Base-by-base conservation (phyloP, 2,797 vertebrate genomes). In the Harpagifer antarcticus region DNA sequence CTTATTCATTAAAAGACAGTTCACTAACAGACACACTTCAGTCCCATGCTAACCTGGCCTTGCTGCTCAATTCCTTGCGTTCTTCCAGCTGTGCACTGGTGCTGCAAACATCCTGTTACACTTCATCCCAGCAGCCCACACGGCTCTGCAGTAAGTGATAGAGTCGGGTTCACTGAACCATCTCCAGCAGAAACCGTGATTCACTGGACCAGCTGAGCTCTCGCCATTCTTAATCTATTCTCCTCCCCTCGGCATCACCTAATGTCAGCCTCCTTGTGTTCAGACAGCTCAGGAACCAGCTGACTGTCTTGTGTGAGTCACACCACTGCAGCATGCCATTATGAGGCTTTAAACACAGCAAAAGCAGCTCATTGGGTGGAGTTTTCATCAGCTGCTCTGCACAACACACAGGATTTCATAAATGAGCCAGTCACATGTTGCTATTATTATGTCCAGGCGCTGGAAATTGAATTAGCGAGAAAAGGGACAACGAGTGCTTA, bases 101-200 rank as follows among this genome's bases (percentile, higher is more conserved):
- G 83, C 59, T 20, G n/a, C 69, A 78, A 76, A 82, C 66, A 50
- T 27, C 9, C 47, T 52, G 67, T 58, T 68, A 44, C 68, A 56
- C 20, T 70, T 71, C 76, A 47, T 83, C 20, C 55, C 64, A 19
- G n/a, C 54, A 61, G 64, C 60, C 44, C 23, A 20, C 56, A 53
- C 60, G 27, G 13, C 62, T 75, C 54, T 42, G 71, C 72, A 27
- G 53, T 27, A 62, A 63, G 60, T 40, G 47, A 45, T 49, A 16
- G 47, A 79, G 85, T 77, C 79, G 52, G 66, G 27, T 55, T 77
- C 72, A 75, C 74, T 82, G 76, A 81, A 75, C 48, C 74, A 4
- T 75, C 68, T 68, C 43, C 33, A 7, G 68, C 70, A 62, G 69
- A 71, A 50, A 64, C 69, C 59, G 65, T 60, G 79, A 87, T 68